phyloP scores from a whole-genome alignment of 2,113 vertebrate species.

The Bos taurus region DNA sequence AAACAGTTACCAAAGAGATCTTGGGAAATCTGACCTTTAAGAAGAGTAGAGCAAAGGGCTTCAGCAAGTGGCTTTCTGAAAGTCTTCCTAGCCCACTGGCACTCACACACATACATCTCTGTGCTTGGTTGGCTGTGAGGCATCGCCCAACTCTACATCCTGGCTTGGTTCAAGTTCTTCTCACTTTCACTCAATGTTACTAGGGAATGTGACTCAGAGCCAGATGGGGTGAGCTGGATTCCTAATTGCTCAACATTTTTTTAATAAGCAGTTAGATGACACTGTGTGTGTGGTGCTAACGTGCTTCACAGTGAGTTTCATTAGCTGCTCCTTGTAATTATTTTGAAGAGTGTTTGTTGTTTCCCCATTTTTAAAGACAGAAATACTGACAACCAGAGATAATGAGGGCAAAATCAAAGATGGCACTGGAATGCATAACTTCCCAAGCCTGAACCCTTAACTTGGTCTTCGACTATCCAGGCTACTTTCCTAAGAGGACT shows the following conservation, averaged over 20 bases:
- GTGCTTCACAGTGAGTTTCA: not conserved
- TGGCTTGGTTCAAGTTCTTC: not conserved
- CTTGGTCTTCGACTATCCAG: not conserved
- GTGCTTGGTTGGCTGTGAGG: not conserved
- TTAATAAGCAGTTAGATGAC: slow-evolving; percentile 7
- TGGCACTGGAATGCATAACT: not conserved
- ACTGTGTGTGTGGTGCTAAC: not conserved
- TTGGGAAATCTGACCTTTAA: slow-evolving; percentile 30
- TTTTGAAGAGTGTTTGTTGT: not conserved
- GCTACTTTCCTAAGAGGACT: not conserved
- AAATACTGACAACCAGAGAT: not conserved
- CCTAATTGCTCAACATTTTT: slow-evolving; percentile 3
- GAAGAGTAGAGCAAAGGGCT: not conserved
- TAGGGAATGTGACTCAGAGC: not conserved
- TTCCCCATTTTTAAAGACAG: not conserved
- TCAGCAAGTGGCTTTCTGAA: not conserved
- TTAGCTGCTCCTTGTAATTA: not conserved
- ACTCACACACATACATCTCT: not conserved
- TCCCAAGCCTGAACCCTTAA: not conserved
- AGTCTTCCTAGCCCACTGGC: not conserved
- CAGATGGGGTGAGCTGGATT: not conserved
- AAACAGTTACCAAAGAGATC: slow-evolving; percentile 14
- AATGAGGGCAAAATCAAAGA: not conserved
- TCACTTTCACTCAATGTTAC: not conserved
- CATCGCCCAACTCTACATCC: not conserved